Evolutionary conservation across 1,140 invertebrate genomes (phyloP).

Genomic region (Trichonephila clavipes): DNA sequence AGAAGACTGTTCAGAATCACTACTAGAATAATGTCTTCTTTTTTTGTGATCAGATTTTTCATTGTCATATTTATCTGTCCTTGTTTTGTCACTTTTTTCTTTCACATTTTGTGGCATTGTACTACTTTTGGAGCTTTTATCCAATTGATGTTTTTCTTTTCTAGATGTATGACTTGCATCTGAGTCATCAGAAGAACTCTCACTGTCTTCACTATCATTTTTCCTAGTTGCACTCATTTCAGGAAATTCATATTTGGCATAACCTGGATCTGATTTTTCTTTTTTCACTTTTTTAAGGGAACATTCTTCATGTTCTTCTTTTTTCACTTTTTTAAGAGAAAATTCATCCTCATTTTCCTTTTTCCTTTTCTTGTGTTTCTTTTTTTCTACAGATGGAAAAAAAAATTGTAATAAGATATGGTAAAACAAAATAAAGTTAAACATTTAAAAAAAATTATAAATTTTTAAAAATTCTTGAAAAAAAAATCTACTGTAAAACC

Average conservation of each 20-base stretch:
- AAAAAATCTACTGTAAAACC: too few species aligned
- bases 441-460: too few species aligned
- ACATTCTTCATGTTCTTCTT: conserved; percentile 49
- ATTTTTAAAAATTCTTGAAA: too few species aligned
- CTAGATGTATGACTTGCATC: not conserved
- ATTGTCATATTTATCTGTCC: not conserved
- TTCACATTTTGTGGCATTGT: not conserved
- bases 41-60: not conserved
- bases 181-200: conserved; percentile 26
- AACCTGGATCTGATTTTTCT: conserved; percentile 63
- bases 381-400: conserved; percentile 30
- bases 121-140: not conserved
- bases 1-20: not conserved
- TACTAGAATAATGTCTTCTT: not conserved
- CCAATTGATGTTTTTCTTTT: not conserved
- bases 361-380: conserved; percentile 57
- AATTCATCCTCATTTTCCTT: not conserved
- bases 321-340: conserved; percentile 30
- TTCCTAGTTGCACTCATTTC: not conserved
- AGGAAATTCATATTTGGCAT: conserved; percentile 48
- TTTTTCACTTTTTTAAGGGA: conserved; percentile 38
- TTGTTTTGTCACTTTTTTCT: not conserved
- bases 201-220: not conserved
- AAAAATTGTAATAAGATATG: not conserved
- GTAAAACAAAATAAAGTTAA: not conserved